A percentile compares a stretch with the other conserved stretches of the same genome.
These are phyloP conservation scores for Elysia chlorotica DNA, from an alignment of 1,140 invertebrate genomes.

Conservation along the genomic window DNA sequence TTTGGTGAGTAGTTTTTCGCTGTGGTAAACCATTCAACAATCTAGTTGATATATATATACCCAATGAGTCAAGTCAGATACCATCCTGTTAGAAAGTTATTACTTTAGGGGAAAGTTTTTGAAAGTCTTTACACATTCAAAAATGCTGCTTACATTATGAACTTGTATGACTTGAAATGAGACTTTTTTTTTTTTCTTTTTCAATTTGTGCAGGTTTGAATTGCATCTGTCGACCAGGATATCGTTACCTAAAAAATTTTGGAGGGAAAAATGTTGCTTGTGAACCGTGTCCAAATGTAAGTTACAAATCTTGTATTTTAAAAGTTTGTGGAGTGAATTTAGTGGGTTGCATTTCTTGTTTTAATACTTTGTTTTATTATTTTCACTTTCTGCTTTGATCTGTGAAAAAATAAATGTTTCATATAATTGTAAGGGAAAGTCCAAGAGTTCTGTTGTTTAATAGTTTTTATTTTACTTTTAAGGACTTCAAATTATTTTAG, in stretches of 20 bases:
- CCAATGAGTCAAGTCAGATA: too few species aligned
- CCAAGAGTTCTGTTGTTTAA: neutral
- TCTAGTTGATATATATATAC: too few species aligned
- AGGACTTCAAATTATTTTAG: too few species aligned
- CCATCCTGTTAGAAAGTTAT: too few species aligned
- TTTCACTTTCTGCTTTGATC: neutral
- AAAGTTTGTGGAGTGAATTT: neutral
- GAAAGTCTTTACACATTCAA: too few species aligned
- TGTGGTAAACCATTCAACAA: too few species aligned
- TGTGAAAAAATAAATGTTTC: neutral
- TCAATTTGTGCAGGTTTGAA: constrained; percentile 33
- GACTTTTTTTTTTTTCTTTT: neutral
- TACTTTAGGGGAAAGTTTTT: too few species aligned
- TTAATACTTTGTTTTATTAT: neutral
- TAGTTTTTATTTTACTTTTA: too few species aligned
- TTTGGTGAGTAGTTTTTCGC: too few species aligned
- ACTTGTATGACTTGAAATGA: too few species aligned
- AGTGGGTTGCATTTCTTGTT: neutral
- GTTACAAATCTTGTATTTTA: neutral
- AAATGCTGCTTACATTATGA: too few species aligned
- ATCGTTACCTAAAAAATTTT: constrained; percentile 41
- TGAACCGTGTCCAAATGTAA: constrained; percentile 33
- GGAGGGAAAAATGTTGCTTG: constrained; percentile 44
- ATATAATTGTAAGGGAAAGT: neutral
- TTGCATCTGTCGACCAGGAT: constrained; percentile 49